Conservation (phyloP, 2,888 invertebrate species). For the Drosophila meridionalis region DNA sequence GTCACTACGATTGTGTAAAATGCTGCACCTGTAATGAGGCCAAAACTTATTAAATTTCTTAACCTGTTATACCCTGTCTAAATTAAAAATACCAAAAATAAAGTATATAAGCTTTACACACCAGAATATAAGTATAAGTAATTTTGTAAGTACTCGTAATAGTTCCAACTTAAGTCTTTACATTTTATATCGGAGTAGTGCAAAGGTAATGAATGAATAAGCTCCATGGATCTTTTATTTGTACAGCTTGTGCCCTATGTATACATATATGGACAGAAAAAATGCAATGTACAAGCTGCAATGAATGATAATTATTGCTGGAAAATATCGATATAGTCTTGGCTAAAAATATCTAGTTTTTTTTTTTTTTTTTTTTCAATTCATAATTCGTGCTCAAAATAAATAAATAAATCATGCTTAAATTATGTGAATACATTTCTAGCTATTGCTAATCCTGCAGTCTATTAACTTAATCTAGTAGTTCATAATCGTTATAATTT, state of each 20-base stretch:
- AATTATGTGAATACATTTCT: background rate
- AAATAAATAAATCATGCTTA: background rate
- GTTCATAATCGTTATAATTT: background rate
- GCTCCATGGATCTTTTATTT: background rate
- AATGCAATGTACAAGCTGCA: background rate
- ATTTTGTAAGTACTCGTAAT: background rate
- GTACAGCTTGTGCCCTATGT: background rate
- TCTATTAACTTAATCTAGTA: background rate
- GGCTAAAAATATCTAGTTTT: background rate
- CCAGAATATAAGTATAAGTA: background rate
- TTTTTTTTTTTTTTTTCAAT: too few relatives aligned
- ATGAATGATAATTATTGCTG: background rate
- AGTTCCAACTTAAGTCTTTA: background rate
- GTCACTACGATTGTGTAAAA: conserved; percentile 45
- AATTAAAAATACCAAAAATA: background rate
- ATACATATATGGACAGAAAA: background rate
- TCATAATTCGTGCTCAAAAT: background rate
- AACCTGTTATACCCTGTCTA: background rate
- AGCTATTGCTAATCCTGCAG: background rate
- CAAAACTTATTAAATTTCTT: conserved; percentile 6
- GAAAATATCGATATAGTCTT: background rate
- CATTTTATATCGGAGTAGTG: background rate
- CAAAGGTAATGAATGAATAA: background rate
- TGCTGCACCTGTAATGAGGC: conserved; percentile 60
- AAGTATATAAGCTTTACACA: background rate